Percentiles rank a stretch among this genome's conserved stretches.
These are phyloP conservation scores for Hirtodrosophila alboralis DNA, from an alignment of 2,888 invertebrate species.

Conservation along the genomic window DNA sequence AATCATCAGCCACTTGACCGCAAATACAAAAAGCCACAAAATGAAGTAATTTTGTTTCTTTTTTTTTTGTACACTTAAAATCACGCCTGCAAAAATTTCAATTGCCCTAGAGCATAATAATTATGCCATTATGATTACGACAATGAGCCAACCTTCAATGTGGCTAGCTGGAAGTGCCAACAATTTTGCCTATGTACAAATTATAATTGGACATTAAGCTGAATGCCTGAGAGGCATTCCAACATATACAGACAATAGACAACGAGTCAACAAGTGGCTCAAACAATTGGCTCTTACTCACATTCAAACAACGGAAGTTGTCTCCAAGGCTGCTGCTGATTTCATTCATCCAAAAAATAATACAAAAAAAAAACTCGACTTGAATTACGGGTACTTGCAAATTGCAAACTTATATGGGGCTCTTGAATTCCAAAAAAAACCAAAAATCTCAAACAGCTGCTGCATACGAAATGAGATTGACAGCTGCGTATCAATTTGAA, in stretches of 20 bases:
- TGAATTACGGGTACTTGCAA: conserved; percentile 63
- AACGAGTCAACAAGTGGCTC: conserved; percentile 37
- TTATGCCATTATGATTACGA: conserved; percentile 61
- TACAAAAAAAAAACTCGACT: no score
- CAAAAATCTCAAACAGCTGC: conserved; percentile 14
- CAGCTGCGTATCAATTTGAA: conserved; percentile 32
- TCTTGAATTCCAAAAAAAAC: conserved; percentile 11
- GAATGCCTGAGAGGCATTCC: conserved; percentile 32
- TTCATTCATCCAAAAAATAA: conserved; percentile 58
- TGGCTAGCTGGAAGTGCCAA: conserved; percentile 39
- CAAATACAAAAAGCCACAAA: conserved; percentile 45
- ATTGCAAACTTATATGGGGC: conserved; percentile 31
- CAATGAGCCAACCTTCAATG: conserved; percentile 42
- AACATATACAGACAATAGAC: conserved; percentile 39
- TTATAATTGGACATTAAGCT: conserved; percentile 70
- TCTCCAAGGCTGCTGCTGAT: conserved; percentile 52
- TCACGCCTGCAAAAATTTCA: conserved; percentile 38
- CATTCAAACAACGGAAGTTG: conserved; percentile 61
- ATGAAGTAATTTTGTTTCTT: conserved; percentile 48
- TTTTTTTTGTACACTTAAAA: conserved; percentile 30
- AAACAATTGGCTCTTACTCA: conserved; percentile 48
- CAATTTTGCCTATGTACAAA: conserved; percentile 47
- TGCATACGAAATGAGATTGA: conserved; percentile 55
- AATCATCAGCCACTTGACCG: conserved; percentile 60
- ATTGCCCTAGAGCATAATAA: conserved; percentile 53